Conservation (phyloP, 92 coral and sea anemone species). For the Scolanthus callimorphus region DNA sequence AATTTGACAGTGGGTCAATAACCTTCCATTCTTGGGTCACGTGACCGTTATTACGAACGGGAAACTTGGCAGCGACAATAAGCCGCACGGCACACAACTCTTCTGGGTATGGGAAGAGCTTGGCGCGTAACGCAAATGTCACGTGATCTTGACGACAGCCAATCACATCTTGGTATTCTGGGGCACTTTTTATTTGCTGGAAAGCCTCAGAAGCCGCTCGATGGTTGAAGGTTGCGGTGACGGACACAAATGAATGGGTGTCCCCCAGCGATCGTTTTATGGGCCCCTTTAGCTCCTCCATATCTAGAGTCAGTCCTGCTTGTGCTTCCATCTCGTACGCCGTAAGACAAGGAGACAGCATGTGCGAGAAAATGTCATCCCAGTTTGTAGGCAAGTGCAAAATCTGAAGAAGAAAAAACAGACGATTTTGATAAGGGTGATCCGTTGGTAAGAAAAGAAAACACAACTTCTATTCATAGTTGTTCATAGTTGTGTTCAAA, state of each 20-base stretch:
- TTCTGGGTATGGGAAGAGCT: conserved; percentile 34
- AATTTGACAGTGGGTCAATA: not conserved
- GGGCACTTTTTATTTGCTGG: not conserved
- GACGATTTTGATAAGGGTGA: too few relatives aligned
- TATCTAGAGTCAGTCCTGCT: conserved; percentile 7
- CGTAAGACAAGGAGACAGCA: conserved; percentile 14
- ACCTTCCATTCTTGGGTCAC: conserved; percentile 15
- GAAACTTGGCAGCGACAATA: conserved; percentile 14
- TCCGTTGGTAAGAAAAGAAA: too few relatives aligned
- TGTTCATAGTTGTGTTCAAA: too few relatives aligned
- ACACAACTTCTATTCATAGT: not conserved
- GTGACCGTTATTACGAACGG: conserved; percentile 4
- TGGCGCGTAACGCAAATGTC: conserved; percentile 18
- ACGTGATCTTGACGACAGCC: conserved; percentile 9
- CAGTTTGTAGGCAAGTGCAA: conserved; percentile 3
- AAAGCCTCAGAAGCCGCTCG: conserved; percentile 9
- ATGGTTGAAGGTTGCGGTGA: conserved; percentile 13
- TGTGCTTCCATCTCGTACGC: conserved; percentile 16
- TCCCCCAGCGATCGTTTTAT: conserved; percentile 3
- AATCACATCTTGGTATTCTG: conserved; percentile 17
- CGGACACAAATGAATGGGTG: conserved; percentile 6
- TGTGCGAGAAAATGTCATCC: conserved; percentile 18
- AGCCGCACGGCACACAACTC: conserved; percentile 18
- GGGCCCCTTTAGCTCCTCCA: conserved; percentile 29
- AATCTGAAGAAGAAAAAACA: not conserved